A percentile compares a stretch with the other conserved stretches of the same genome.
These are phyloP conservation scores for Chelmon rostratus DNA, from an alignment of 2,797 vertebrate genomes.

Conservation along the genomic window DNA sequence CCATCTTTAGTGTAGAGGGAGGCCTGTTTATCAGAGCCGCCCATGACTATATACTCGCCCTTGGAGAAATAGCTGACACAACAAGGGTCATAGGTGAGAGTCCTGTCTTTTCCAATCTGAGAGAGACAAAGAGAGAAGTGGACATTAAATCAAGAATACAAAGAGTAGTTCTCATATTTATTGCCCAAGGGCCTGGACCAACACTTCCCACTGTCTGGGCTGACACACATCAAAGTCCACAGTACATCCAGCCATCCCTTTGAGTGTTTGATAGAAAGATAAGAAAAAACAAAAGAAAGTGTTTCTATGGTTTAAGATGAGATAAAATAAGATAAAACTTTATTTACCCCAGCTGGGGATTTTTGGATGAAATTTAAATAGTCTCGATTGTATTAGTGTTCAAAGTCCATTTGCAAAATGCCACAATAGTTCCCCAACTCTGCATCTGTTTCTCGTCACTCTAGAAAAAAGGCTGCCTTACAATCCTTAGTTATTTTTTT, in stretches of 20 bases:
- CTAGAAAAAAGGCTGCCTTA: slow-evolving; percentile 59
- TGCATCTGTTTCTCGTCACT: slow-evolving; percentile 84
- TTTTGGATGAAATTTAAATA: too few species aligned
- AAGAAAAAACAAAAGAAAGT: slow-evolving; percentile 54
- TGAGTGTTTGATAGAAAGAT: slow-evolving; percentile 66
- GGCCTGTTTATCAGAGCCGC: slow-evolving; percentile 95
- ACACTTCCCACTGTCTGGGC: slow-evolving; percentile 55
- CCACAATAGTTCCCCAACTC: slow-evolving; percentile 67
- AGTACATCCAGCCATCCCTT: slow-evolving; percentile 61
- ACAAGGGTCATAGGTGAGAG: slow-evolving; percentile 94
- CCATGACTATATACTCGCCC: slow-evolving; percentile 95
- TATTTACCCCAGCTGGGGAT: too few species aligned
- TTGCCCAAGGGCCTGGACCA: slow-evolving; percentile 48
- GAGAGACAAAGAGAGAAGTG: slow-evolving; percentile 44
- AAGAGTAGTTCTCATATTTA: slow-evolving; percentile 50
- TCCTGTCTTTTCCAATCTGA: slow-evolving; percentile 95
- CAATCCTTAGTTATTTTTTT: slow-evolving; percentile 67
- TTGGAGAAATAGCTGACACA: slow-evolving; percentile 98
- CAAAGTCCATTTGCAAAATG: slow-evolving; percentile 75
- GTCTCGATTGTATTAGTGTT: slow-evolving; percentile 74
- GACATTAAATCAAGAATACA: slow-evolving; percentile 56
- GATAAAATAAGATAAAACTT: too few species aligned
- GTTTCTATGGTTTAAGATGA: slow-evolving; percentile 68
- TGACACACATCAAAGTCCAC: slow-evolving; percentile 74
- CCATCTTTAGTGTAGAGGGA: slow-evolving; percentile 98